Percentiles rank a stretch among this genome's conserved stretches.
These are phyloP conservation scores for Trileptium ribeirensis DNA, from an alignment of 2,888 invertebrate genomes.

Conservation along the genomic window DNA sequence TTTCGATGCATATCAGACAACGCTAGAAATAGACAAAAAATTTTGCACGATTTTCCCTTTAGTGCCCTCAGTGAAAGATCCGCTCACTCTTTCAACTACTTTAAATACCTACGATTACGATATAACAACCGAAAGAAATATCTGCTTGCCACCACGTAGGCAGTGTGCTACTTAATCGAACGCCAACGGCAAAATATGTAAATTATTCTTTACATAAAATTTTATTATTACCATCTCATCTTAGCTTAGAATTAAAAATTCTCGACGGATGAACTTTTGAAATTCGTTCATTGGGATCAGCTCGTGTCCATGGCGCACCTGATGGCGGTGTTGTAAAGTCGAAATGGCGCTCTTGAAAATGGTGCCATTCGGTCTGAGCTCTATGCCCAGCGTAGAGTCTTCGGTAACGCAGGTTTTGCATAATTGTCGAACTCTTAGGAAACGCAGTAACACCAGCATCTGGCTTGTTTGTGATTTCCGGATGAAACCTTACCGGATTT, in stretches of 20 bases:
- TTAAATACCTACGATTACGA: no score
- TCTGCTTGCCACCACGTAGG: no score
- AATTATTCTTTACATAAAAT: no score
- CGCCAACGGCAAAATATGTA: no score
- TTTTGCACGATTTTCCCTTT: no score
- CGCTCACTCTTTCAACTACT: no score
- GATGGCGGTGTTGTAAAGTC: slow-evolving; percentile 4
- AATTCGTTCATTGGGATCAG: neutral
- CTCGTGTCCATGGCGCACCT: neutral
- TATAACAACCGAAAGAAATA: no score
- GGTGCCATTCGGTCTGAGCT: slow-evolving; percentile 15
- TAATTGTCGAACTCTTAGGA: slow-evolving; percentile 6
- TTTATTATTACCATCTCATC: no score
- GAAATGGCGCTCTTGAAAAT: slow-evolving; percentile 9
- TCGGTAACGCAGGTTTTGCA: slow-evolving; percentile 10
- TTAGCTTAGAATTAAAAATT: neutral
- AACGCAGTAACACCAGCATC: slow-evolving; percentile 6
- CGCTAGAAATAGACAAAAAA: no score
- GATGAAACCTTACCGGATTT: slow-evolving; percentile 17
- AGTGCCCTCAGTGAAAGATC: no score
- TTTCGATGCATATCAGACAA: no score
- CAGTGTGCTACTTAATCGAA: no score
- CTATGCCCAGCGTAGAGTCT: neutral
- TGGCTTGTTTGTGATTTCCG: neutral
- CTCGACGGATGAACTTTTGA: neutral